Base-by-base conservation (phyloP, 2,888 invertebrate genomes). In the Aphelenchoides bicaudatus region DNA sequence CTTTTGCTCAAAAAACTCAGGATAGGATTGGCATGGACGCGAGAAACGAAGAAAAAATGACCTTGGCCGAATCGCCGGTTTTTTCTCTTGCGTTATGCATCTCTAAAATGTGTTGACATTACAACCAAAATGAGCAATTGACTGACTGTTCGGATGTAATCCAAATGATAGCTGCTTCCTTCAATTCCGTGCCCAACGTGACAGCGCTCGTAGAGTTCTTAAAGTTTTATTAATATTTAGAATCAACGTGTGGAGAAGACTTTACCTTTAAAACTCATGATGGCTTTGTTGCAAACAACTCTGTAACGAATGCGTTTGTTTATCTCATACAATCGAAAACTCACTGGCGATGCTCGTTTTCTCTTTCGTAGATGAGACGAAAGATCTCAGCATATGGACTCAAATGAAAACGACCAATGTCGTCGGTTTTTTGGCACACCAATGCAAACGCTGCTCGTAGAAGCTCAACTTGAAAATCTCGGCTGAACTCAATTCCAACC, bases 31-130 rank as follows among this genome's bases (percentile, higher is more conserved):
- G 39, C 73, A 72, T 1, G 59, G 54, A 49, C 71, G 63, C 27
- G 74, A 73, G 37, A 75, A 75, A 23, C 75, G 64, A 16, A 67
- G 59, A 57, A 73, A 76, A 39, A 75, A 71, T 5, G 65, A 64
- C n/a, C 64, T 64, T 55, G 74, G 67, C 27, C 71, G 69, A 31
- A 75, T 51, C 8, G 72, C 16, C 27, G 39, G 25, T 2, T 39
- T 54, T 1, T 65, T 67, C 10, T 67, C 67, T 6, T 67, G 61
- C 13, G 66, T 66, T 53, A 63, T 63, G 56, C 74, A 74, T 47
- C 68, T 58, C 66, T 71, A 52, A 56, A 67, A 58, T 3, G 21
- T n/a, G 21, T 31, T 2, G 19, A 6, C 16, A 34, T n/a, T 59
- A 29, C 21, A 30, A 31, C 30, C n/a, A 19, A 21, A n/a, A 58